Evolutionary conservation across 2,888 invertebrate genomes (phyloP).

Genomic region (Meandrusa payeni): DNA sequence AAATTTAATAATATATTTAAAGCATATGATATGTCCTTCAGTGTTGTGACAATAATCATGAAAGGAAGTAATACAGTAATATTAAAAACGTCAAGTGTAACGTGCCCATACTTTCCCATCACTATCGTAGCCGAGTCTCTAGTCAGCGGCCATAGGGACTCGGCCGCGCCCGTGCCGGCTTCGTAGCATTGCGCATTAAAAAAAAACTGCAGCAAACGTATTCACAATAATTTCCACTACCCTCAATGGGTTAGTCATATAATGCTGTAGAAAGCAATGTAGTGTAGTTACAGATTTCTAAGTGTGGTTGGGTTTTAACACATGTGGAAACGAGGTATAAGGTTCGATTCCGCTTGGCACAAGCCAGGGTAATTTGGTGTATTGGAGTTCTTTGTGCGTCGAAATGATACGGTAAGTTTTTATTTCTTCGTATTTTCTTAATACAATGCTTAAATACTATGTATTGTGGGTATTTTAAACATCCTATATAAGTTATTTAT

Average conservation of each 20-base stretch:
- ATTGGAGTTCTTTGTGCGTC: slow-evolving; percentile 52
- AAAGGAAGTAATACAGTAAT: slow-evolving; percentile 10
- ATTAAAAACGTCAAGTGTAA: neutral
- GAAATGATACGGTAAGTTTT: slow-evolving; percentile 72
- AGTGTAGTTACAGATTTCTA: slow-evolving; percentile 24
- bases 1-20: no score
- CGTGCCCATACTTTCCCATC: slow-evolving; percentile 35
- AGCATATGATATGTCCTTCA: no score
- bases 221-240: neutral
- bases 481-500: no score
- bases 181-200: slow-evolving; percentile 37
- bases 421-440: neutral
- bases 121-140: slow-evolving; percentile 42
- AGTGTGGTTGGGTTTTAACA: slow-evolving; percentile 56
- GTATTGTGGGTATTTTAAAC: no score
- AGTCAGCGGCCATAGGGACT: slow-evolving; percentile 54
- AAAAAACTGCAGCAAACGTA: slow-evolving; percentile 27
- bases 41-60: slow-evolving; percentile 12
- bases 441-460: no score
- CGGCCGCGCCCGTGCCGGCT: slow-evolving; percentile 57
- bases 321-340: slow-evolving; percentile 72
- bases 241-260: slow-evolving; percentile 1
- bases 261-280: slow-evolving; percentile 18
- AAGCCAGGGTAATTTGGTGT: slow-evolving; percentile 70
- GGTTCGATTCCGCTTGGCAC: slow-evolving; percentile 73